A percentile compares a stretch with the other conserved stretches of the same genome.
Evolutionary conservation across 1,140 invertebrate species (phyloP).

Genomic region (Apolygus lucorum): DNA sequence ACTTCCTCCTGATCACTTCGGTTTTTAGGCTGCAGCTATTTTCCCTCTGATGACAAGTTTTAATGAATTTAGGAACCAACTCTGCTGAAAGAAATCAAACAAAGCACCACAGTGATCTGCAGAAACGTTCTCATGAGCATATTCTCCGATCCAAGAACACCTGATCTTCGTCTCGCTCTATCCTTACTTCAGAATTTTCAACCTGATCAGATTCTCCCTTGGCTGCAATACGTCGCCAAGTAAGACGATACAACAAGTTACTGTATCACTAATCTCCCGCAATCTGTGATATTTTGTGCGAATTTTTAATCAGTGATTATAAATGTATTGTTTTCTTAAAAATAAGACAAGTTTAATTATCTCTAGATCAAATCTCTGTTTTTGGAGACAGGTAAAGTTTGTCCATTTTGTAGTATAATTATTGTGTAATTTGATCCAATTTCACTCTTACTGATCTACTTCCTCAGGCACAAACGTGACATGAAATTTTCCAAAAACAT

Average conservation of each 20-base stretch:
- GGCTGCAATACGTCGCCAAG: neutral
- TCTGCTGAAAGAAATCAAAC: conserved; percentile 2
- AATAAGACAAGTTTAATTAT: neutral
- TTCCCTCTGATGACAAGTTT: too few relatives aligned
- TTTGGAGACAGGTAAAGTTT: too few relatives aligned
- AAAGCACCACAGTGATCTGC: neutral
- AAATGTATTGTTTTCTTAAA: too few relatives aligned
- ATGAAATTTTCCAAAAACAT: conserved; percentile 5
- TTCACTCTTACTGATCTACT: neutral
- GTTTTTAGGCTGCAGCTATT: neutral
- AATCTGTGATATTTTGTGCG: too few relatives aligned
- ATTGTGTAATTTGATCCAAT: neutral
- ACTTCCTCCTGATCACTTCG: too few relatives aligned
- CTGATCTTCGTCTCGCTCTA: neutral
- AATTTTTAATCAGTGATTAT: neutral
- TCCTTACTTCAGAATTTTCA: neutral
- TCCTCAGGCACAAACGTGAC: neutral
- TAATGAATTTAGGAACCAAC: neutral
- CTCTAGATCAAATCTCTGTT: neutral
- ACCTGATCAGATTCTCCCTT: neutral
- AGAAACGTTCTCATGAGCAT: neutral
- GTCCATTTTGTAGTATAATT: too few relatives aligned
- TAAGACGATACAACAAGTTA: too few relatives aligned
- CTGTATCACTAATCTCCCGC: too few relatives aligned
- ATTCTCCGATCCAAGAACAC: neutral